Evolutionary conservation across 1,140 invertebrate species (phyloP), one percentile per base, ranked within the genome.

Genomic region (Drosophila willistoni): DNA sequence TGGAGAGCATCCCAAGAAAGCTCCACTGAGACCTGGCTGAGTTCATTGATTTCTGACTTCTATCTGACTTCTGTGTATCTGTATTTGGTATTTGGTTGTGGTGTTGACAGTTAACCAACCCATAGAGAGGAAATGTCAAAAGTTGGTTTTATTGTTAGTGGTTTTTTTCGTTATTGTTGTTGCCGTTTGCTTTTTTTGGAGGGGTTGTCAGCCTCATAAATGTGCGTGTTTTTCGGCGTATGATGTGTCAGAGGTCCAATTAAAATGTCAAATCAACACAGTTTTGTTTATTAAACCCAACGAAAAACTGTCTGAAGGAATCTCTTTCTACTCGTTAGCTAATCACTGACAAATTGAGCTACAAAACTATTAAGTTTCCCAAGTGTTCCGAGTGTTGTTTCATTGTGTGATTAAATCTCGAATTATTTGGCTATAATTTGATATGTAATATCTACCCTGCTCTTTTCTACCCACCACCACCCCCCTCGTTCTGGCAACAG

Each of bases 231-330:
- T 29, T 5, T 55, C 17, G 10, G 51, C 12, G 10, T 6, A 10
- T 29, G 44, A 47, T 76, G 69, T 80, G 79, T 74, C 83, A 79
- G 62, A 83, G 77, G 73, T 71, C 66, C 84, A 89, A 89, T 89
- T 89, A 89, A 89, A 79, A 81, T 84, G 84, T 89, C 84, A 89
- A 84, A 89, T 89, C 77, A 89, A 89, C 67, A 73, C 70, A 61
- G 82, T 79, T 87, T 80, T 80, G 77, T 87, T 19, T 89, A 87
- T 87, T 82, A 87, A 83, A 79, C 36, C 0, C 3, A 39, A 39
- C 12, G 3, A 3, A 39, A 39, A 39, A 39, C 2, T 13, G 10
- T 36, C 34, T 81, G 71, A 71, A 39, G 54, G 64, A 67, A 64
- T 10, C 34, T 36, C 10, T 12, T 36, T 3, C 34, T 36, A 10